Evolutionary conservation across 2,113 vertebrate species (phyloP), one percentile per base, ranked within the genome.

Genomic region (Scophthalmus maximus): DNA sequence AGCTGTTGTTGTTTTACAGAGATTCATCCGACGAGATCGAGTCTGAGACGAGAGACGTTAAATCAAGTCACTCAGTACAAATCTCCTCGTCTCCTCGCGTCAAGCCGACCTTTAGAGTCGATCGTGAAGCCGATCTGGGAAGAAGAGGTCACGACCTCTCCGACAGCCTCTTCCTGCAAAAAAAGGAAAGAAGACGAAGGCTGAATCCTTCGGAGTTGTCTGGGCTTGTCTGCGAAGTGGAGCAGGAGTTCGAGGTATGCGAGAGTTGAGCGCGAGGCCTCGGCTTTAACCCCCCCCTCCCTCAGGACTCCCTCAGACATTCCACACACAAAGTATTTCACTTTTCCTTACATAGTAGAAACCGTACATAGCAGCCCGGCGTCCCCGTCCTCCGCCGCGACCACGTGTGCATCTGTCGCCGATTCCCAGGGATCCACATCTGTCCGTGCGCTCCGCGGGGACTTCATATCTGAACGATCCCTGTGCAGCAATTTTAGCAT

Each of bases 311-410:
- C 5, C 40, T 5, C 36, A 3, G 6, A n/a, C 47, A 50, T 49
- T 49, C 79, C 85, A 26, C 14, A 14, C 40, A 36, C 12, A 12
- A 49, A 6, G n/a, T n/a, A n/a, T 27, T 76, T 65, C 18, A 56
- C 52, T 68, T 82, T 38, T 30, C 72, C 80, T 73, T 80, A 84
- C 65, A 86, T 80, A 79, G 74, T 22, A 68, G 42, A 70, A 46
- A 55, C 3, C 27, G 38, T 1, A 20, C 56, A 64, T 64, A 52
- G 62, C 14, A 26, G 38, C 66, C 6, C 30, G 1, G 25, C 6
- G 9, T 79, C 15, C 15, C 14, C 2, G 9, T 5, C 12, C 42
- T 18, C 30, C 5, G 30, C 4, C 1, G 6, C 55, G 40, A 6
- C 26, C 40, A n/a, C 26, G 5, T 47, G 14, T 64, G 42, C 18